Evolutionary conservation across 2,888 invertebrate genomes (phyloP).

Genomic region (Drosophila atroscutellata): DNA sequence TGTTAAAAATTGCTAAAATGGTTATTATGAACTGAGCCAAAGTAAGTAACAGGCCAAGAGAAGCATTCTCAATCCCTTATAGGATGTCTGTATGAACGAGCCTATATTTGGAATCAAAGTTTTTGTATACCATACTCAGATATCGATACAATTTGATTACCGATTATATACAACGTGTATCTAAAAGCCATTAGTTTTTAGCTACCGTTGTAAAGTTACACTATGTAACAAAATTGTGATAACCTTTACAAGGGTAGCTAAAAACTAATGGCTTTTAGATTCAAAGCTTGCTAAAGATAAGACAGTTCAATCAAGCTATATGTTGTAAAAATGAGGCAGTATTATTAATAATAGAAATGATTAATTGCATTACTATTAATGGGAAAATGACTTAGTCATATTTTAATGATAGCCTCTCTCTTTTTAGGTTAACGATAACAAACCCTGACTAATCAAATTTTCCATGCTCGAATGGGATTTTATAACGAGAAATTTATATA

Average conservation of each 20-base stretch:
- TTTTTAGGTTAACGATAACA: conserved; percentile 1
- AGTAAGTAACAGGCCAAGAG: neutral
- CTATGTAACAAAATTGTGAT: neutral
- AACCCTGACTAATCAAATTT: conserved; percentile 6
- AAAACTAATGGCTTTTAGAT: neutral
- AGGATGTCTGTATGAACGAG: neutral
- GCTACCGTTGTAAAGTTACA: neutral
- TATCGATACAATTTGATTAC: neutral
- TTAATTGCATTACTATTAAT: conserved; percentile 17
- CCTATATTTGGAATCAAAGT: neutral
- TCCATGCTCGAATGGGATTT: neutral
- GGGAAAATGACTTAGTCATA: conserved; percentile 7
- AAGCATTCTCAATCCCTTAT: neutral
- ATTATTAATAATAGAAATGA: conserved; percentile 19
- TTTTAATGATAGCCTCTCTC: conserved; percentile 4
- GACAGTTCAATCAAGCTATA: conserved; percentile 7
- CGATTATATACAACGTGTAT: neutral
- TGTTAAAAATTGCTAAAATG: neutral
- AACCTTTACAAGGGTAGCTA: neutral
- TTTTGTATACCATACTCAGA: neutral
- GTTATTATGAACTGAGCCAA: neutral
- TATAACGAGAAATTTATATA: conserved; percentile 1
- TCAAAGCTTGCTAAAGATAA: neutral
- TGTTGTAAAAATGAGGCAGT: conserved; percentile 3
- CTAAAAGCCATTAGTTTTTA: no score